These are phyloP conservation scores for Bombus consobrinus DNA, from an alignment of 1,140 invertebrate species.

Conservation along the genomic window DNA sequence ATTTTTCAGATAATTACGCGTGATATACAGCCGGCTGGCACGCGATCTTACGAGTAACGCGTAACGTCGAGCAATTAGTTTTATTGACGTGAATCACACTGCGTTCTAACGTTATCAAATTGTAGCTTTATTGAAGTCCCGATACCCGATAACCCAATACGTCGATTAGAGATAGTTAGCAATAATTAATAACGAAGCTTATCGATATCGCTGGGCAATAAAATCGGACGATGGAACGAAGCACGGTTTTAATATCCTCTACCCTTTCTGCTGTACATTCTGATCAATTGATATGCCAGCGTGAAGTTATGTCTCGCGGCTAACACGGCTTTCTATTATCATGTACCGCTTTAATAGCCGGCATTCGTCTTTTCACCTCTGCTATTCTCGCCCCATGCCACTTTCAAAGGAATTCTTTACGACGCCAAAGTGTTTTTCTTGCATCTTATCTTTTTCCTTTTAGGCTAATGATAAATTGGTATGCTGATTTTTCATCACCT, in stretches of 20 bases:
- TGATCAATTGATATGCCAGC: constrained; percentile 30
- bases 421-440: neutral
- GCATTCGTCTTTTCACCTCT: neutral
- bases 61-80: constrained; percentile 16
- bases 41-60: constrained; percentile 36
- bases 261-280: neutral
- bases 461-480: neutral
- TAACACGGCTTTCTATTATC: constrained; percentile 5
- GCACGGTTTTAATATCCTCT: constrained; percentile 40
- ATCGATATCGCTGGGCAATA: constrained; percentile 37
- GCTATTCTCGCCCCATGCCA: neutral
- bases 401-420: neutral
- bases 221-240: constrained; percentile 31
- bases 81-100: constrained; percentile 41
- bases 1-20: constrained; percentile 35
- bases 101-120: constrained; percentile 34
- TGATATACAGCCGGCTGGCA: constrained; percentile 10
- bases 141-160: constrained; percentile 47
- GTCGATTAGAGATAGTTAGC: constrained; percentile 44
- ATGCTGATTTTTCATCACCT: no score
- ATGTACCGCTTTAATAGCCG: neutral
- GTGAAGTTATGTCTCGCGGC: neutral
- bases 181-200: constrained; percentile 53
- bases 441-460: neutral
- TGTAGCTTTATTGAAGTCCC: constrained; percentile 36